A percentile compares a stretch with the other conserved stretches of the same genome.
These are phyloP conservation scores for Calameuta pallipes DNA, from an alignment of 2,888 invertebrate species.

Conservation along the genomic window DNA sequence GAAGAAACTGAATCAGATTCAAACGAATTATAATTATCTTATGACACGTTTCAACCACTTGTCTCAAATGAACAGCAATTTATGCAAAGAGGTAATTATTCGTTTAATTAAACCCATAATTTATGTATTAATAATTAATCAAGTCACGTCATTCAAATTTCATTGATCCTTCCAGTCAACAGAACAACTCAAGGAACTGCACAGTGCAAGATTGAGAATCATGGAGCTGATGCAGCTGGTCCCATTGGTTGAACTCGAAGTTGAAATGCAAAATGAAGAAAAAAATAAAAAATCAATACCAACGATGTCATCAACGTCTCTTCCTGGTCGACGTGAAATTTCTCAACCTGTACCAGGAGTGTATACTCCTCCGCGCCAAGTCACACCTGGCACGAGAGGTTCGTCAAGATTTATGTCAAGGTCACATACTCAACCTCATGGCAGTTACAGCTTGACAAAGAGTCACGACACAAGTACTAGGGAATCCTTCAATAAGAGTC, in stretches of 20 bases:
- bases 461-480: background rate
- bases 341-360: background rate
- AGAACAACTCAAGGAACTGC: background rate
- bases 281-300: background rate
- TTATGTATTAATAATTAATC: background rate
- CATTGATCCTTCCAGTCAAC: background rate
- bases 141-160: background rate
- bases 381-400: background rate
- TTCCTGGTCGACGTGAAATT: background rate
- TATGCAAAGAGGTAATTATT: background rate
- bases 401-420: background rate
- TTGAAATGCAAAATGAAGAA: background rate
- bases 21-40: background rate
- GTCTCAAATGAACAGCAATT: background rate
- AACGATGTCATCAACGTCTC: background rate
- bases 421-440: background rate
- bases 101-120: background rate
- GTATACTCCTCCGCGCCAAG: background rate
- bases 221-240: background rate
- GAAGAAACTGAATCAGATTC: background rate
- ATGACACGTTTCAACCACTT: background rate
- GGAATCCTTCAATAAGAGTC: background rate
- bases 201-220: background rate
- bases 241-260: background rate
- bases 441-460: background rate